These are phyloP conservation scores for Scaptomyza pallida DNA, from an alignment of 1,140 invertebrate genomes.

Conservation along the genomic window DNA sequence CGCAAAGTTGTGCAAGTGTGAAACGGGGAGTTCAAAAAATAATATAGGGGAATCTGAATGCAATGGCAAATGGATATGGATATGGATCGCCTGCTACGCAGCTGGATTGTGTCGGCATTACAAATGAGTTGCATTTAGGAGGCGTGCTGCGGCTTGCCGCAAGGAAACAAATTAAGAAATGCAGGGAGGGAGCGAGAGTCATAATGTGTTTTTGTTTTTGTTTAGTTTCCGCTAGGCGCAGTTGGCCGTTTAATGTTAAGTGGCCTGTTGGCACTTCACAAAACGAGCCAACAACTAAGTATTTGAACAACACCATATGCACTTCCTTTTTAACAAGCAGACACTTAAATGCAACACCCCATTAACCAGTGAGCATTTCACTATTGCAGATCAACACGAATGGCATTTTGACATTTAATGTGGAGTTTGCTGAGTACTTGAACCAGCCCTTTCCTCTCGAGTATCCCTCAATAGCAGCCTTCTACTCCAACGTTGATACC, in stretches of 20 bases:
- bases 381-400: constrained; percentile 93
- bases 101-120: constrained; percentile 35
- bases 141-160: constrained; percentile 14
- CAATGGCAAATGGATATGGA: constrained; percentile 1
- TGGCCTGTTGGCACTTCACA: constrained; percentile 70
- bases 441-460: constrained; percentile 95
- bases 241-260: constrained; percentile 51
- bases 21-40: constrained; percentile 9
- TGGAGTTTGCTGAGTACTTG: constrained; percentile 92
- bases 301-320: constrained; percentile 63
- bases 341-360: constrained; percentile 23
- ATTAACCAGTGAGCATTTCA: neutral
- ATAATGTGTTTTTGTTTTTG: constrained; percentile 68
- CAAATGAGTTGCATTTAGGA: constrained; percentile 4
- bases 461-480: constrained; percentile 94
- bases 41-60: no score
- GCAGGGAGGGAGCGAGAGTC: constrained; percentile 13
- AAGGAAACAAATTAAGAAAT: constrained; percentile 60
- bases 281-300: constrained; percentile 13
- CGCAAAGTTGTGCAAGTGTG: constrained; percentile 28
- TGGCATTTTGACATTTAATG: constrained; percentile 95
- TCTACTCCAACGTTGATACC: constrained; percentile 96
- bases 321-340: constrained; percentile 18
- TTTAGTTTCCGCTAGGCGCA: constrained; percentile 71
- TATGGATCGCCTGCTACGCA: constrained; percentile 7